Evolutionary conservation across 2,113 vertebrate species (phyloP).

Genomic region (Oryzias curvinotus): DNA sequence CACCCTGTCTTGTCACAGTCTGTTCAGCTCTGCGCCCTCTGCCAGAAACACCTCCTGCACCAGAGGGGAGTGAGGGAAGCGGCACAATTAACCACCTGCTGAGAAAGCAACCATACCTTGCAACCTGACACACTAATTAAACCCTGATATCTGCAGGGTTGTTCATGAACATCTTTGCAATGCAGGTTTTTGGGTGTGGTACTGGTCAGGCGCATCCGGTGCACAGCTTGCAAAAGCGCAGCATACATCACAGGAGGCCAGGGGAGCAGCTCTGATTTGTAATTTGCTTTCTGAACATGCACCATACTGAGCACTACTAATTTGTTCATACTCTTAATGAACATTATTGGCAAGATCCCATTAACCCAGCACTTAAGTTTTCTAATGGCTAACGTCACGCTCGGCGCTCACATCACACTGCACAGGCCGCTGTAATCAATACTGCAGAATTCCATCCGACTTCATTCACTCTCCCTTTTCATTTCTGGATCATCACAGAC

Average conservation of each 20-base stretch:
- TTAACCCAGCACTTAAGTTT: constrained; percentile 55
- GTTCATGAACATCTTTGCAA: constrained; percentile 6
- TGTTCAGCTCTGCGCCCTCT: constrained; percentile 13
- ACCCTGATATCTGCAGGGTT: constrained; percentile 25
- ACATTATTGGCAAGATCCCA: constrained; percentile 54
- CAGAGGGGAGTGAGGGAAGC: constrained; percentile 23
- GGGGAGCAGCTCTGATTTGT: constrained; percentile 5
- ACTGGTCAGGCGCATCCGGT: constrained; percentile 12
- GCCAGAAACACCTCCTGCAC: constrained; percentile 43
- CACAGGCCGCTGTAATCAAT: constrained; percentile 51
- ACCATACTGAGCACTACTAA: constrained; percentile 45
- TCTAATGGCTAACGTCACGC: constrained; percentile 48
- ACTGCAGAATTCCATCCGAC: constrained; percentile 42
- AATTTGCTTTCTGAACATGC: constrained; percentile 47
- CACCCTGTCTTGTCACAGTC: constrained; percentile 37
- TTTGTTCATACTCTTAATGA: constrained; percentile 64
- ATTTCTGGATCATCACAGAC: constrained; percentile 19
- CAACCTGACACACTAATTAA: constrained; percentile 5
- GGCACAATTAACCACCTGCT: constrained; percentile 64
- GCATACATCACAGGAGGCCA: not conserved
- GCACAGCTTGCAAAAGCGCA: constrained; percentile 8
- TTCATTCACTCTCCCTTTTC: constrained; percentile 6
- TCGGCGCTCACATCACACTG: constrained; percentile 35
- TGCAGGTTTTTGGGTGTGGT: constrained; percentile 15
- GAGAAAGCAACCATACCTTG: constrained; percentile 20